Evolutionary conservation across 2,888 invertebrate species (phyloP).

Genomic region (Patella pellucida): DNA sequence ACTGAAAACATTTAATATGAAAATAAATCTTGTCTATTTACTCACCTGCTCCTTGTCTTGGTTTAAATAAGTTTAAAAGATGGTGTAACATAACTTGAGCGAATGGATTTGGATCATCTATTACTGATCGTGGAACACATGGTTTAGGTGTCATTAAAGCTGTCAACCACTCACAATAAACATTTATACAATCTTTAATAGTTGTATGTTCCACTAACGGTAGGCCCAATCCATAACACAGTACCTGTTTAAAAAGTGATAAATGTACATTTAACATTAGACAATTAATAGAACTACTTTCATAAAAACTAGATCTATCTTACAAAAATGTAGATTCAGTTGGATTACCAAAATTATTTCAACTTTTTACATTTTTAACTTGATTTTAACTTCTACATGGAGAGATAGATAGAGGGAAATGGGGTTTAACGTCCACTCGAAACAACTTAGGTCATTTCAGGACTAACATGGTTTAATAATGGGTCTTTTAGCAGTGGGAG

Average conservation of each 20-base stretch:
- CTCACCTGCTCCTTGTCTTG: conserved; percentile 91
- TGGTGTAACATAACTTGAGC: conserved; percentile 91
- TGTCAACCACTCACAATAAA: conserved; percentile 96
- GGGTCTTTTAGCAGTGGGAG: no score
- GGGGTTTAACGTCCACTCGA: no score
- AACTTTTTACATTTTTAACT: no score
- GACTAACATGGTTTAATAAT: no score
- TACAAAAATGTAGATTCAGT: no score
- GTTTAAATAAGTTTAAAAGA: conserved; percentile 94
- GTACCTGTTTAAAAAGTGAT: conserved; percentile 77
- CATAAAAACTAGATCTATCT: no score
- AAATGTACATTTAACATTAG: conserved; percentile 15
- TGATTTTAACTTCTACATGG: no score
- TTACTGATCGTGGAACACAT: conserved; percentile 89
- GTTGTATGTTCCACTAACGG: conserved; percentile 93
- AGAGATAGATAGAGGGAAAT: no score
- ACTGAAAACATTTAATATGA: no score
- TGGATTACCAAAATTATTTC: no score
- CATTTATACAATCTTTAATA: conserved; percentile 94
- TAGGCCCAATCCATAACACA: conserved; percentile 91
- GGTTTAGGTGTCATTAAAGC: conserved; percentile 86
- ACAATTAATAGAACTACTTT: neutral
- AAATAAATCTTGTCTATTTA: no score
- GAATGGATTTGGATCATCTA: conserved; percentile 90
- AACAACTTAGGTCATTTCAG: no score